These are phyloP conservation scores for Thamnophis sirtalis DNA, from an alignment of 2,113 vertebrate genomes.

Conservation along the genomic window DNA sequence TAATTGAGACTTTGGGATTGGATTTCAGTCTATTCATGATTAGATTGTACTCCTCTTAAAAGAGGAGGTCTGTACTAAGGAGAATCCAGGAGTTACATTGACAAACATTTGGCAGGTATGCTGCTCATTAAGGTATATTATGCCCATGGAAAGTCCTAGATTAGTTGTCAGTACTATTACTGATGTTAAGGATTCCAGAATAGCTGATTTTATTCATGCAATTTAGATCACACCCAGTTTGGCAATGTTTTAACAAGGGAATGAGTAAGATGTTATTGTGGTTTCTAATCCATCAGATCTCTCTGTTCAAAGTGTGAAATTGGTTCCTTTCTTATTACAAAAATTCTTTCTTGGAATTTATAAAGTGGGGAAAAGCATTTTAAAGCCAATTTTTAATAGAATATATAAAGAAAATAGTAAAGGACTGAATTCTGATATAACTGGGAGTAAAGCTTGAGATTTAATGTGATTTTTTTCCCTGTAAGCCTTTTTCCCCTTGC, in stretches of 20 bases:
- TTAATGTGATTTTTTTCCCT: constrained; percentile 3
- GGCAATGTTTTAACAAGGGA: neutral
- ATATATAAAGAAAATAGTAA: neutral
- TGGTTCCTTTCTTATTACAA: constrained; percentile 16
- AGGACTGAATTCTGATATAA: neutral
- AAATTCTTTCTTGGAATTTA: constrained; percentile 33
- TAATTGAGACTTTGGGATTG: neutral
- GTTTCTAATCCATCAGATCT: constrained; percentile 19
- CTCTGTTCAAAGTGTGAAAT: constrained; percentile 32
- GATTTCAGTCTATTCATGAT: neutral
- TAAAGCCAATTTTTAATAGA: constrained; percentile 28
- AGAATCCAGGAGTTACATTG: neutral
- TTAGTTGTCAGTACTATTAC: neutral
- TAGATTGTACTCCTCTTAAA: neutral
- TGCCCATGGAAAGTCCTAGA: neutral
- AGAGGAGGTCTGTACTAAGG: neutral
- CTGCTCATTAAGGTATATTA: neutral
- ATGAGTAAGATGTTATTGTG: neutral
- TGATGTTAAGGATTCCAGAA: neutral
- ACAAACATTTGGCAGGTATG: neutral
- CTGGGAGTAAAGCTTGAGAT: constrained; percentile 29
- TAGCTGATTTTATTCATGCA: neutral
- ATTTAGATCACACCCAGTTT: neutral
- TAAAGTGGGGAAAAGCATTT: constrained; percentile 23
- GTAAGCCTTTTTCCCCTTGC: neutral